phyloP scores from a whole-genome alignment of 2,888 invertebrate species.

The Drosophila rellima region DNA sequence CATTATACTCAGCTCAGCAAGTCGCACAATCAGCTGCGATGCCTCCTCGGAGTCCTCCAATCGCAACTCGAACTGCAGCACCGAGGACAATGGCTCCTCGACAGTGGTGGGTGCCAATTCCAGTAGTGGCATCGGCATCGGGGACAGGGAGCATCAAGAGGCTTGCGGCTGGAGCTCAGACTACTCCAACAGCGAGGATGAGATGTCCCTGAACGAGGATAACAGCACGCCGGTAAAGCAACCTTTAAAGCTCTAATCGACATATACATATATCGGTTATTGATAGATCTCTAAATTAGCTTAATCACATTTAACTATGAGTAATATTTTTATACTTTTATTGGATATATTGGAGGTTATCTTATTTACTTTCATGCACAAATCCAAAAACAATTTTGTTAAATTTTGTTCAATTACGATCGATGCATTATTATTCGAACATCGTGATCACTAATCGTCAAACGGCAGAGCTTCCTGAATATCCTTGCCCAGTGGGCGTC shows the following conservation, averaged over 20 bases:
- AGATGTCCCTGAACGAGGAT: slow-evolving; percentile 90
- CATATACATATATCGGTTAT: slow-evolving; percentile 1
- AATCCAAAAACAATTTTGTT: slow-evolving; percentile 35
- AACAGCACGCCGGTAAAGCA: slow-evolving; percentile 87
- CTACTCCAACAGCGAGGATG: slow-evolving; percentile 96
- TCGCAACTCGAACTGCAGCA: slow-evolving; percentile 84
- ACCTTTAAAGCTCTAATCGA: background rate
- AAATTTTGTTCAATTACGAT: background rate
- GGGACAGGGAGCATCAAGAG: slow-evolving; percentile 87
- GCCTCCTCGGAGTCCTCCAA: slow-evolving; percentile 82
- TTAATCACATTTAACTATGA: background rate
- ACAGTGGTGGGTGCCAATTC: slow-evolving; percentile 55
- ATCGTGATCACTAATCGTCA: slow-evolving; percentile 16
- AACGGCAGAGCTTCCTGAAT: slow-evolving; percentile 82
- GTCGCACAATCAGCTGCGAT: slow-evolving; percentile 83
- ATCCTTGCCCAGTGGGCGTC: slow-evolving; percentile 84
- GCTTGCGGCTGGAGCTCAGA: slow-evolving; percentile 95
- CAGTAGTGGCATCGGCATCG: slow-evolving; percentile 47
- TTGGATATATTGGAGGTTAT: slow-evolving; percentile 8
- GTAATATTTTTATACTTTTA: background rate
- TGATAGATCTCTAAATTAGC: slow-evolving; percentile 4
- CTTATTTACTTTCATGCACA: slow-evolving; percentile 82
- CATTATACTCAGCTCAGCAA: slow-evolving; percentile 80
- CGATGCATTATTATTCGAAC: slow-evolving; percentile 13
- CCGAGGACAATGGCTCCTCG: slow-evolving; percentile 77